These are phyloP conservation scores for Tromatobia lineatoria DNA, from an alignment of 2,888 invertebrate genomes.

Conservation along the genomic window DNA sequence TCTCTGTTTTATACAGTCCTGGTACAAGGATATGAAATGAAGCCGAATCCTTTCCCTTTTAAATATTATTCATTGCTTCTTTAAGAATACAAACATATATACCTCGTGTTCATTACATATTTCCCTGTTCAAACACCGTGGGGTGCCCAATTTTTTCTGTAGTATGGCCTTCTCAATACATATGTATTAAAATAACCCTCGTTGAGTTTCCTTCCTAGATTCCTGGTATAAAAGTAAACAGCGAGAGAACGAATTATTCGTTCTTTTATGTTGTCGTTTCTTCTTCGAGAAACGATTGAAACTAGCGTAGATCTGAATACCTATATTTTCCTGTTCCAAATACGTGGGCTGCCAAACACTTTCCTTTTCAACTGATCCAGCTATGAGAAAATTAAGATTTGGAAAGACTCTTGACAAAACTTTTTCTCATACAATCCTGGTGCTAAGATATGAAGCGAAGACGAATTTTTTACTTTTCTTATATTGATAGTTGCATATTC, in stretches of 20 bases:
- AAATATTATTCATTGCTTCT: background rate
- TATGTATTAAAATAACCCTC: background rate
- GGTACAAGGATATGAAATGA: too few species aligned
- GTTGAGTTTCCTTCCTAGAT: background rate
- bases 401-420: background rate
- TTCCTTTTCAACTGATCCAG: background rate
- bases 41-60: too few species aligned
- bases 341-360: background rate
- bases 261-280: background rate
- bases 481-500: background rate
- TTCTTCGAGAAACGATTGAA: background rate
- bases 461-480: constrained; percentile 2
- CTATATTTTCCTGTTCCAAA: background rate
- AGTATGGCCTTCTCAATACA: background rate
- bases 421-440: constrained; percentile 2
- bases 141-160: background rate
- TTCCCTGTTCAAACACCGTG: constrained; percentile 6
- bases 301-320: background rate
- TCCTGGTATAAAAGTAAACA: background rate
- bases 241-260: background rate
- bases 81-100: background rate
- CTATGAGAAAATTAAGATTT: background rate
- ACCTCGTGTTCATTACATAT: background rate
- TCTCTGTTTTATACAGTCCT: too few species aligned
- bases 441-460: constrained; percentile 1